A percentile compares a stretch with the other conserved stretches of the same genome.
Evolutionary conservation across 2,797 vertebrate species (phyloP).

Genomic region (Pseudochirops corinnae): DNA sequence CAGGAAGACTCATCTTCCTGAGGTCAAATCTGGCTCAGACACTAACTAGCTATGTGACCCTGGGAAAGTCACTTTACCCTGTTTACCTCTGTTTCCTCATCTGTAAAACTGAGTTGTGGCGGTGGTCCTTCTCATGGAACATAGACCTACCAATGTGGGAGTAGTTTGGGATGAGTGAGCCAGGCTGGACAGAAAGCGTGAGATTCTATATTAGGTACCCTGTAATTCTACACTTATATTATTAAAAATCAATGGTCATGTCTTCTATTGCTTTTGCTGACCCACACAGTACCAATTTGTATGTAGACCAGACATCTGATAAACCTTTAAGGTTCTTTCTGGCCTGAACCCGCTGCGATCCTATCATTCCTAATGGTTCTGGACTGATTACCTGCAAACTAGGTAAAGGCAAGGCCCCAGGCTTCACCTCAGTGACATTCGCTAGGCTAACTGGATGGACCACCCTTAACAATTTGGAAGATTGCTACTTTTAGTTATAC

Average conservation of each 20-base stretch:
- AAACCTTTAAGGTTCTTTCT: neutral
- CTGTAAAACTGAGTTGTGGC: neutral
- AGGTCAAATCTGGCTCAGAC: too few relatives aligned
- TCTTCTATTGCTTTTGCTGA: neutral
- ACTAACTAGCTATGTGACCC: neutral
- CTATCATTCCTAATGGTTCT: neutral
- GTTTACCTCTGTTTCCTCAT: neutral
- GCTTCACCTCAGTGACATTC: neutral
- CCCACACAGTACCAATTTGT: neutral
- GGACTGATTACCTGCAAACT: neutral
- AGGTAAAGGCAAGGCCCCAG: neutral
- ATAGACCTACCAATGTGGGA: neutral
- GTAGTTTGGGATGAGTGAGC: neutral
- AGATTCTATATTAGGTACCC: neutral
- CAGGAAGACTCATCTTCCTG: too few relatives aligned
- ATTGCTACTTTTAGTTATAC: neutral
- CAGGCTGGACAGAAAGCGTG: neutral
- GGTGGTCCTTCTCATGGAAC: neutral
- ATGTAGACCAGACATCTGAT: neutral
- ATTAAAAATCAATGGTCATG: neutral
- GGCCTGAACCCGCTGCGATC: neutral
- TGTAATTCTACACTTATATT: neutral
- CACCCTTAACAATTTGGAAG: neutral
- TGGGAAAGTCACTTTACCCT: neutral
- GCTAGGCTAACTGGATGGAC: neutral